Evolutionary conservation across 2,113 vertebrate species (phyloP), one percentile per base, ranked within the genome.

Genomic region (Lanius collurio): DNA sequence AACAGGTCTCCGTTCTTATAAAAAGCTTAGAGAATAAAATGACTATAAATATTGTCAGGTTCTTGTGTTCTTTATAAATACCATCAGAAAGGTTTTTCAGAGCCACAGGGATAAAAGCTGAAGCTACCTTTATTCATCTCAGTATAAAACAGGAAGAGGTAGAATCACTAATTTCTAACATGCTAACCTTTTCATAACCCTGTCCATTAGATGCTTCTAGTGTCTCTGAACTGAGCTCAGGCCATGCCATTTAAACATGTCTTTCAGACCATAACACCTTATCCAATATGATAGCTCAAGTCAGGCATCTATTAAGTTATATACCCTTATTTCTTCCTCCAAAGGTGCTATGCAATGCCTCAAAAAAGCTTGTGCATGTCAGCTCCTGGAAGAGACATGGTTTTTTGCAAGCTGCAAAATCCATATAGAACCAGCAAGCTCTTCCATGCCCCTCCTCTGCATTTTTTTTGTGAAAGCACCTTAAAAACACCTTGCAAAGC

Each of bases 121-220:
- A 86, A 93, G 73, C 77, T 83, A 33, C 33, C 39, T 97, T 93
- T 95, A 86, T 91, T 93, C 21, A 57, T 62, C 67, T 85, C 35
- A 39, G 42, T 31, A 37, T 76, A 65, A 88, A 85, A 24, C 28
- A 94, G 35, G 42, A 93, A 90, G 89, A 95, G 75, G 93, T 90
- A 95, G 84, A 95, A 83, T 85, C 21, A 89, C 39, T 44, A 0
- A 62, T 77, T 88, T 94, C 74, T 78, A 90, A 47, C 35, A 82
- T 1, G 4, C 18, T 76, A 69, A 90, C 41, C 39, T 76, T 93
- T 85, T 73, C 83, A 67, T 85, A 85, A 79, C 37, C 57, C 33
- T 90, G 82, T 18, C n/a, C 55, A 63, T 86, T 62, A 79, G 47
- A 75, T 67, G 42, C 35, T 63, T 93, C 53, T 27, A 30, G 13